These are phyloP conservation scores for Eurois occulta DNA, from an alignment of 2,888 invertebrate species.

Conservation along the genomic window DNA sequence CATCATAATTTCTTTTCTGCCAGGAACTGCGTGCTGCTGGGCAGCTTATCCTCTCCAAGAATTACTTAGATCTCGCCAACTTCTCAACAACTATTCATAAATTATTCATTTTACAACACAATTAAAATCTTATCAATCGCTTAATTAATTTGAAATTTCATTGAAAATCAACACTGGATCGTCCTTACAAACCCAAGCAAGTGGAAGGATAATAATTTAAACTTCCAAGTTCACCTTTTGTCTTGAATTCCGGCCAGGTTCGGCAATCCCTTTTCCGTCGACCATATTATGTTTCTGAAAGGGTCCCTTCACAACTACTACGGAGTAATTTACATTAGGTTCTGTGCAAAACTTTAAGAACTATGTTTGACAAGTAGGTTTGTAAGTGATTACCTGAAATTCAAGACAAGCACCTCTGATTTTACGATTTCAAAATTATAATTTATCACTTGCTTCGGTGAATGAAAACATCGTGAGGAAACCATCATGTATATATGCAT, in stretches of 20 bases:
- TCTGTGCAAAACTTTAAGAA: slow-evolving; percentile 32
- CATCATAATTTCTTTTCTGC: background rate
- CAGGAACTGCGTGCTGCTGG: background rate
- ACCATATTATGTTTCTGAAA: slow-evolving; percentile 31
- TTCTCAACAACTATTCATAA: background rate
- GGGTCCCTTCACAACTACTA: slow-evolving; percentile 25
- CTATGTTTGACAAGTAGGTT: slow-evolving; percentile 21
- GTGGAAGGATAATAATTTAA: slow-evolving; percentile 45
- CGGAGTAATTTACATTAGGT: slow-evolving; percentile 32
- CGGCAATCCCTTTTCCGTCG: slow-evolving; percentile 31
- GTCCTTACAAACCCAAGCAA: slow-evolving; percentile 9
- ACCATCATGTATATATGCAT: no score
- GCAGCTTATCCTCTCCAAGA: background rate
- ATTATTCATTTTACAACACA: slow-evolving; percentile 9
- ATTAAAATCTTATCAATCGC: slow-evolving; percentile 24
- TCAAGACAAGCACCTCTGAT: no score
- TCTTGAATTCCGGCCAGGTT: slow-evolving; percentile 21
- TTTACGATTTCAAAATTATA: no score
- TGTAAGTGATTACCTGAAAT: slow-evolving; percentile 18
- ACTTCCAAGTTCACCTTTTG: slow-evolving; percentile 45
- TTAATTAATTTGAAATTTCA: slow-evolving; percentile 35
- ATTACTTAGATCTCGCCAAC: background rate
- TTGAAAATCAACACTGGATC: background rate
- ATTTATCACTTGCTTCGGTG: no score
- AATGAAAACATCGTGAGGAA: no score